Evolutionary conservation across 2,797 vertebrate species (phyloP), one percentile per base, ranked within the genome.

Genomic region (Buphagus erythrorhynchus): DNA sequence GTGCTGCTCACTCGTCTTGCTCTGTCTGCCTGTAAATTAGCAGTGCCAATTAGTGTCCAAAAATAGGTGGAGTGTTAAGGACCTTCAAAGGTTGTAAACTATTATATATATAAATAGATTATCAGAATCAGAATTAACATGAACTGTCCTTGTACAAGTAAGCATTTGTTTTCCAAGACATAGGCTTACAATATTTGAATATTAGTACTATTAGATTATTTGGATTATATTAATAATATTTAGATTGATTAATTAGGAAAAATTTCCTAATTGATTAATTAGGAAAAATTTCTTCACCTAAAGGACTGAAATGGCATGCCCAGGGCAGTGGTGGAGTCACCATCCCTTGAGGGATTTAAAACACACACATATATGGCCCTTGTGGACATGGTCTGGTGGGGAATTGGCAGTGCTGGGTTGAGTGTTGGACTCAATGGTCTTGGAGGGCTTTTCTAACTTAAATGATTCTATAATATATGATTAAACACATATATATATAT

Each of bases 361-460:
- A 58, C 3, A 40, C 1, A 8, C 0, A 2, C 10, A 65, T 33
- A 33, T 16, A 5, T 6, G 28, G 6, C 4, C 20, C 40, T 1
- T 61, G 54, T 13, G 21, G 3, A 20, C 4, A 10, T 24, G 9
- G 16, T 13, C 12, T 33, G 46, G 7, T 16, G 38, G 7, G 29
- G 17, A 2, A 10, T 9, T 25, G n/a, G 22, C 19, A 69, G 28
- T 76, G 29, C 49, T 48, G 11, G 38, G 10, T 71, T 46, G 31
- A 26, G 29, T 29, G 10, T 3, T 77, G 58, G 9, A 31, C 6
- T 65, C n/a, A 28, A 3, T 19, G 33, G 5, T 24, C 17, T 45
- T 45, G 24, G 45, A 40, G 8, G 33, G 25, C 6, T 58, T 71
- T 65, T 31, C 57, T 62, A 69, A 29, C 29, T 12, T 19, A 31